These are phyloP conservation scores for Augiades crinisus DNA, from an alignment of 2,888 invertebrate species.

Conservation along the genomic window DNA sequence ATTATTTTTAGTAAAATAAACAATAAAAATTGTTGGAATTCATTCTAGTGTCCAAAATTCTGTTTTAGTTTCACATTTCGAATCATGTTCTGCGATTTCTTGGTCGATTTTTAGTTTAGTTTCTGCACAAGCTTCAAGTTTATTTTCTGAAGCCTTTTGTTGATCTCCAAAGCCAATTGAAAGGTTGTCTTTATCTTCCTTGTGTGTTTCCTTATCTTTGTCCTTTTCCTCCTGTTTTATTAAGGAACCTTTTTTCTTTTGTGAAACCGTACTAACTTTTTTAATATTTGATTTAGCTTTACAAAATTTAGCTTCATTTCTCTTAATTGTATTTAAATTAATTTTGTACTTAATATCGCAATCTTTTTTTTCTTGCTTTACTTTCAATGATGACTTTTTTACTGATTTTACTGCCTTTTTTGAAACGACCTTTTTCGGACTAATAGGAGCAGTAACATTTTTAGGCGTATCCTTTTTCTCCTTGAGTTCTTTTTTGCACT, in stretches of 20 bases:
- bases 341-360: slow-evolving; percentile 67
- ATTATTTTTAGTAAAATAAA: too few species aligned
- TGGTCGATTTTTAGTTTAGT: slow-evolving; percentile 23
- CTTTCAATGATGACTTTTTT: slow-evolving; percentile 43
- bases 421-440: slow-evolving; percentile 43
- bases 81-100: slow-evolving; percentile 29
- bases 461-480: slow-evolving; percentile 65
- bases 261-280: slow-evolving; percentile 45
- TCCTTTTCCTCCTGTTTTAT: slow-evolving; percentile 19
- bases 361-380: slow-evolving; percentile 45
- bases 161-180: slow-evolving; percentile 25
- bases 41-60: too few species aligned
- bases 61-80: slow-evolving; percentile 31
- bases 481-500: slow-evolving; percentile 58
- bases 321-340: slow-evolving; percentile 58
- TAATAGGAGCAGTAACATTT: slow-evolving; percentile 36
- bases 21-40: too few species aligned
- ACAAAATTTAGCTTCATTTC: slow-evolving; percentile 43
- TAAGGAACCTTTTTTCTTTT: slow-evolving; percentile 48
- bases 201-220: slow-evolving; percentile 35
- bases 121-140: slow-evolving; percentile 10
- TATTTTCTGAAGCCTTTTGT: slow-evolving; percentile 23
- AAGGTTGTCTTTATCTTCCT: slow-evolving; percentile 33
- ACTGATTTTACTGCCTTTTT: slow-evolving; percentile 49
- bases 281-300: slow-evolving; percentile 53